These are phyloP conservation scores for Drosophila murphyi DNA, from an alignment of 1,140 invertebrate species.

Conservation along the genomic window DNA sequence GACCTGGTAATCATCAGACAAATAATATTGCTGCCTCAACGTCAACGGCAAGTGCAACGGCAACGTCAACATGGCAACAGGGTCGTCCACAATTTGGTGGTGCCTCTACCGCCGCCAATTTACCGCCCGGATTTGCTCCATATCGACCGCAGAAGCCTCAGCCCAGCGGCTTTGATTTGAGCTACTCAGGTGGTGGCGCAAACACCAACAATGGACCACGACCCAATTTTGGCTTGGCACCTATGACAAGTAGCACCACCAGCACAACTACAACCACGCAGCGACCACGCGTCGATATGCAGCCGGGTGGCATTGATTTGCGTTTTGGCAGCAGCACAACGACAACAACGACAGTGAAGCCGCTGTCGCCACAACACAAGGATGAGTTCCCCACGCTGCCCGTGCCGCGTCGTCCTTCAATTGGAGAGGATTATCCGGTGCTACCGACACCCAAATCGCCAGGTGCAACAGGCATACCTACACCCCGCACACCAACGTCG, in stretches of 20 bases:
- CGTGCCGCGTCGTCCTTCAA: constrained; percentile 61
- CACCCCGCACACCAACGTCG: constrained; percentile 42
- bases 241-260: constrained; percentile 31
- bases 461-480: constrained; percentile 4
- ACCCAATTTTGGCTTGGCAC: constrained; percentile 58
- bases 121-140: constrained; percentile 73
- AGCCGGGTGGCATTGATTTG: constrained; percentile 46
- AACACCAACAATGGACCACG: constrained; percentile 22
- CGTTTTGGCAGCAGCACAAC: constrained; percentile 55
- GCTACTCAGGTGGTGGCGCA: constrained; percentile 65
- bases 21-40: neutral
- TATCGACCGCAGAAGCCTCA: constrained; percentile 71
- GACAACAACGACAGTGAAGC: constrained; percentile 52
- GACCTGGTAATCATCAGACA: constrained; percentile 1
- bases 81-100: constrained; percentile 8
- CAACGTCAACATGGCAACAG: neutral
- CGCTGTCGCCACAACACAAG: constrained; percentile 67
- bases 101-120: constrained; percentile 37
- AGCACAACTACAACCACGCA: constrained; percentile 55
- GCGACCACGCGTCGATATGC: constrained; percentile 35
- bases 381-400: constrained; percentile 74
- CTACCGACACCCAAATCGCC: constrained; percentile 61
- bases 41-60: neutral
- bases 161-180: constrained; percentile 75
- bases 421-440: constrained; percentile 70